Percentiles rank a stretch among this genome's conserved stretches.
phyloP scores from a whole-genome alignment of 2,888 invertebrate genomes.

The Cloeon dipterum region DNA sequence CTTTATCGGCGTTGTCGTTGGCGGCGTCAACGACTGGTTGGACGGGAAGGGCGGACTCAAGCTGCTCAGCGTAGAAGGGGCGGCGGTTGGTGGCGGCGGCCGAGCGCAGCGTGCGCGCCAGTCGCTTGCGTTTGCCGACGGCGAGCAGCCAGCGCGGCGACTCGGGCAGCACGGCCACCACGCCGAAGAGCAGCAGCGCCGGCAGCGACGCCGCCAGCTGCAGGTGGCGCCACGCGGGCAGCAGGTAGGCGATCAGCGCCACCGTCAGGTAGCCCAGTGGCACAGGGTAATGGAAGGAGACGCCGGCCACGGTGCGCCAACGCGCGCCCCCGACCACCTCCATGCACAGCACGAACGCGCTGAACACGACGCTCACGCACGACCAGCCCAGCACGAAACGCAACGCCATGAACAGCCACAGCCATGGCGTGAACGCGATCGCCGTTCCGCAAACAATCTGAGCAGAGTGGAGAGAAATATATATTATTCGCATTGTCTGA shows the following conservation, averaged over 20 bases:
- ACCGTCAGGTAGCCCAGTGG: too few relatives aligned
- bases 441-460: slow-evolving; percentile 36
- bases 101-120: slow-evolving; percentile 34
- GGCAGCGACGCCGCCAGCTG: slow-evolving; percentile 51
- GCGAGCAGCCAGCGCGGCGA: slow-evolving; percentile 55
- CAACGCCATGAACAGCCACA: slow-evolving; percentile 41
- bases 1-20: slow-evolving; percentile 15
- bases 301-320: too few relatives aligned
- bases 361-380: slow-evolving; percentile 61
- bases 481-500: background rate
- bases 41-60: background rate
- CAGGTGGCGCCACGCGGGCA: too few relatives aligned
- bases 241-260: too few relatives aligned
- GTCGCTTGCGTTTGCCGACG: slow-evolving; percentile 45
- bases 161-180: slow-evolving; percentile 49
- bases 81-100: slow-evolving; percentile 41
- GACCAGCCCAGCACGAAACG: slow-evolving; percentile 48
- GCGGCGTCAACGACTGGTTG: slow-evolving; percentile 1
- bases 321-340: too few relatives aligned
- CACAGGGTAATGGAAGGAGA: too few relatives aligned
- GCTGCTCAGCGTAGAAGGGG: slow-evolving; percentile 35
- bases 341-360: slow-evolving; percentile 47
- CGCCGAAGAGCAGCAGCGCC: slow-evolving; percentile 36
- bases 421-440: slow-evolving; percentile 46
- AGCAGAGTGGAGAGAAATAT: slow-evolving; percentile 19